Conservation (phyloP, 2,888 invertebrate genomes). For the Eristalis intricaria region DNA sequence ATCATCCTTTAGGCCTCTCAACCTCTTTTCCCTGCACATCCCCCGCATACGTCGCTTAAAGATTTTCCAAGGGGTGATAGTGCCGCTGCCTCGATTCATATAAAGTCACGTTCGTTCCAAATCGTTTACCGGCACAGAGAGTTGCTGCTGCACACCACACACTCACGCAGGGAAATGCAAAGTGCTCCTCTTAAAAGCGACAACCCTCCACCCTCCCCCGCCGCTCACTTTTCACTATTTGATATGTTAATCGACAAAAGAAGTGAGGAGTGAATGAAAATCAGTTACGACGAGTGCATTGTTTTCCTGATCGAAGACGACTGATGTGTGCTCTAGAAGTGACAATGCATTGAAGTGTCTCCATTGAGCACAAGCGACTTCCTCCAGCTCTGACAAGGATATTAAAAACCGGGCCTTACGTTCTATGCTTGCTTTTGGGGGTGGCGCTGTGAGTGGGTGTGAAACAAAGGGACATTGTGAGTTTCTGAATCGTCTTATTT, state of each 20-base stretch:
- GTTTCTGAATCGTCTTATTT: background rate
- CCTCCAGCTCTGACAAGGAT: background rate
- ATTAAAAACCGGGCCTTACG: background rate
- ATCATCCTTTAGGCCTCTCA: constrained; percentile 49
- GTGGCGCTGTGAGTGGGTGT: too few species aligned
- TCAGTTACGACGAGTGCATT: constrained; percentile 39
- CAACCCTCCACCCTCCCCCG: background rate
- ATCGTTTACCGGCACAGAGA: constrained; percentile 55
- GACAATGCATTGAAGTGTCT: constrained; percentile 45
- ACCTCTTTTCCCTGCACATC: background rate
- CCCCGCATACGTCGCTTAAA: constrained; percentile 23
- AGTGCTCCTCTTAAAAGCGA: constrained; percentile 20
- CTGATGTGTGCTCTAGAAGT: constrained; percentile 13
- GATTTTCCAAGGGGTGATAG: too few species aligned
- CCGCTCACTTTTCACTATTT: constrained; percentile 1
- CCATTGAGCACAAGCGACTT: constrained; percentile 54
- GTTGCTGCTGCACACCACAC: constrained; percentile 19
- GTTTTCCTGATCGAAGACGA: constrained; percentile 46
- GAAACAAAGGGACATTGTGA: constrained; percentile 44
- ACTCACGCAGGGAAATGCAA: constrained; percentile 16
- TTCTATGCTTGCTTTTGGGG: too few species aligned
- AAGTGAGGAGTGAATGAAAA: constrained; percentile 15
- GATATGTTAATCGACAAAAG: constrained; percentile 62
- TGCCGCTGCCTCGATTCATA: constrained; percentile 30
- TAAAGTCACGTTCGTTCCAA: constrained; percentile 69